Conservation (phyloP, 2,113 vertebrate genomes). For the Argyrosomus japonicus region DNA sequence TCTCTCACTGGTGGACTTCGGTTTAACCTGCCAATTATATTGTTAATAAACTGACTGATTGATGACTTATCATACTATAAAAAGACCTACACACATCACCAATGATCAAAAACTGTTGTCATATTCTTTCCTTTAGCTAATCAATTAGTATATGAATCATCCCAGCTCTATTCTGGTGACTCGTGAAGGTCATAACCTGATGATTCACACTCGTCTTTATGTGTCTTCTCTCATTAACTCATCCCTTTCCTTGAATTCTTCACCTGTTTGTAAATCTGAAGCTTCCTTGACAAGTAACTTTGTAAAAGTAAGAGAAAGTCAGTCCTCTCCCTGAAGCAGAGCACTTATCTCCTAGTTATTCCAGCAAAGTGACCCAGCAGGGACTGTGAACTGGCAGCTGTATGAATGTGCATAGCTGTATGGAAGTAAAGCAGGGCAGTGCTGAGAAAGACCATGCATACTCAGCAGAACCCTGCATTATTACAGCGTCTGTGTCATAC, state of each 20-base stretch:
- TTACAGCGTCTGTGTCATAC: slow-evolving; percentile 55
- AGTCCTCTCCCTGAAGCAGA: background rate
- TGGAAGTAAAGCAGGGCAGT: slow-evolving; percentile 47
- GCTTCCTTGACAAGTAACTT: background rate
- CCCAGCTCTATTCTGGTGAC: background rate
- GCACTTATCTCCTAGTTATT: slow-evolving; percentile 23
- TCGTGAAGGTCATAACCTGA: background rate
- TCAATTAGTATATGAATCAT: background rate
- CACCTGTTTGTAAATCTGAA: background rate
- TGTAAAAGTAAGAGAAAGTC: background rate
- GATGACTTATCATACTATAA: background rate
- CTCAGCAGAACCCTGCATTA: slow-evolving; percentile 63
- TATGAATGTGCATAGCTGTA: slow-evolving; percentile 43
- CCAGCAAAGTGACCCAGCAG: background rate
- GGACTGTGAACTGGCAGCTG: slow-evolving; percentile 20
- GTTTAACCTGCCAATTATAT: background rate
- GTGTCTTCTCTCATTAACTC: background rate
- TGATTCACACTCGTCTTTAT: background rate
- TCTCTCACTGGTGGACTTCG: background rate
- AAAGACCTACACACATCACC: background rate
- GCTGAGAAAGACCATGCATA: slow-evolving; percentile 45
- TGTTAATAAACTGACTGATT: background rate
- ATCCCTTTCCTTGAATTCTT: background rate
- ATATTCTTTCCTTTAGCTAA: background rate
- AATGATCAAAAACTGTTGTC: background rate